phyloP scores from a whole-genome alignment of 2,888 invertebrate species.

The Parascotia fuliginaria region DNA sequence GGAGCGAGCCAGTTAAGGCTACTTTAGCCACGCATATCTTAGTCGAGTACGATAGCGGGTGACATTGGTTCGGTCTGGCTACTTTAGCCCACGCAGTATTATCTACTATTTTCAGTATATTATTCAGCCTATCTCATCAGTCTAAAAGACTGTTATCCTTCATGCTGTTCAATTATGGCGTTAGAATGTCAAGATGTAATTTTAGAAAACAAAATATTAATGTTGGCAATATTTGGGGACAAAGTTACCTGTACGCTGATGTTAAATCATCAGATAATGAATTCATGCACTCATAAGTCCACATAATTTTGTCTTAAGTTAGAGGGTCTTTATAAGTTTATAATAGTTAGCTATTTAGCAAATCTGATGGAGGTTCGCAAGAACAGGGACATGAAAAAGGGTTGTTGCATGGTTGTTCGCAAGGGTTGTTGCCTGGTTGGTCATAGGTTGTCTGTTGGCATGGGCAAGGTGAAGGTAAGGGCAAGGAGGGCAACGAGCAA shows the following conservation, averaged over 20 bases:
- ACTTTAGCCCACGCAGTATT: too few species aligned
- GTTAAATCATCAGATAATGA: not conserved
- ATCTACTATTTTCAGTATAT: too few species aligned
- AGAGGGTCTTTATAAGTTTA: slow-evolving; percentile 11
- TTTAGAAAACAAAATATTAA: not conserved
- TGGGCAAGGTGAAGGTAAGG: slow-evolving; percentile 14
- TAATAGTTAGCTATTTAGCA: slow-evolving; percentile 21
- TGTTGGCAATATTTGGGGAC: not conserved
- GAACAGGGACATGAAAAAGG: slow-evolving; percentile 24
- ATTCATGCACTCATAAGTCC: slow-evolving; percentile 10
- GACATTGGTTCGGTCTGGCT: too few species aligned
- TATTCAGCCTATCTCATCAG: too few species aligned
- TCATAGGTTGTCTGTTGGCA: slow-evolving; percentile 13
- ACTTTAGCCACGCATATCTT: too few species aligned
- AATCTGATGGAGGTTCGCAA: slow-evolving; percentile 12
- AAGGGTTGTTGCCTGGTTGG: slow-evolving; percentile 11
- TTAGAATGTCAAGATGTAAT: not conserved
- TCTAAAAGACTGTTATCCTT: too few species aligned
- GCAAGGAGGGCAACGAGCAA: not conserved
- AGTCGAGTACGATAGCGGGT: too few species aligned
- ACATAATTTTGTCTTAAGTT: not conserved
- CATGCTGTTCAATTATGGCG: too few species aligned
- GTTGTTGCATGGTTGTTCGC: slow-evolving; percentile 14
- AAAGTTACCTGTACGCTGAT: not conserved
- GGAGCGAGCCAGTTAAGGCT: too few species aligned